Conservation (phyloP, 2,888 invertebrate species). For the Lasiommata megera region DNA sequence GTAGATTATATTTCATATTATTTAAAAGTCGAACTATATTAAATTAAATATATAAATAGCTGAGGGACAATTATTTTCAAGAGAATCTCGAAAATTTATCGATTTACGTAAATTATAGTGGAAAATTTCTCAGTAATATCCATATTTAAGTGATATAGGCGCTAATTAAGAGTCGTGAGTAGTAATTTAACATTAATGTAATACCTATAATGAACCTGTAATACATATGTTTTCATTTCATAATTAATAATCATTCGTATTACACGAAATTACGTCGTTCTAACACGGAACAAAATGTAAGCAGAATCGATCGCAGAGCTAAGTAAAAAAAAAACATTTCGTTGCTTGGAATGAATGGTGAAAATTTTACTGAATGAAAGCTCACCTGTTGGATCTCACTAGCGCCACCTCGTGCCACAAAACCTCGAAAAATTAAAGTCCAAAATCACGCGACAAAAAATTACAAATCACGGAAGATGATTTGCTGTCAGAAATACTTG, state of each 20-base stretch:
- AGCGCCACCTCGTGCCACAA: slow-evolving; percentile 21
- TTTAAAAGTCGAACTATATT: too few relatives aligned
- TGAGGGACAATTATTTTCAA: too few relatives aligned
- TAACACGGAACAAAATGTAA: not conserved
- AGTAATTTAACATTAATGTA: too few relatives aligned
- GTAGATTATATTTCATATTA: too few relatives aligned
- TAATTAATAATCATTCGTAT: not conserved
- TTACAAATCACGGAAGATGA: not conserved
- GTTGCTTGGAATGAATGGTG: not conserved
- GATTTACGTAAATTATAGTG: too few relatives aligned
- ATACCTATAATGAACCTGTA: too few relatives aligned
- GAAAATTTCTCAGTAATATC: too few relatives aligned
- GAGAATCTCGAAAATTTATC: too few relatives aligned
- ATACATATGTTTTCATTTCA: too few relatives aligned
- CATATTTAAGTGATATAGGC: too few relatives aligned
- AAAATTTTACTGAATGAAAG: slow-evolving; percentile 20
- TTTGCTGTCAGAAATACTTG: slow-evolving; percentile 21
- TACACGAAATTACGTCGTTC: not conserved
- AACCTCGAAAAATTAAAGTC: not conserved
- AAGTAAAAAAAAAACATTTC: not conserved
- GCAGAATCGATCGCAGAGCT: not conserved
- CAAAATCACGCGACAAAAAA: slow-evolving; percentile 18
- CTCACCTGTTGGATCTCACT: slow-evolving; percentile 28
- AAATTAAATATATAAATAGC: too few relatives aligned
- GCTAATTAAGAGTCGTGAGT: too few relatives aligned